Evolutionary conservation across 2,888 invertebrate species (phyloP).

Genomic region (Thecocarcelia acutangulata): DNA sequence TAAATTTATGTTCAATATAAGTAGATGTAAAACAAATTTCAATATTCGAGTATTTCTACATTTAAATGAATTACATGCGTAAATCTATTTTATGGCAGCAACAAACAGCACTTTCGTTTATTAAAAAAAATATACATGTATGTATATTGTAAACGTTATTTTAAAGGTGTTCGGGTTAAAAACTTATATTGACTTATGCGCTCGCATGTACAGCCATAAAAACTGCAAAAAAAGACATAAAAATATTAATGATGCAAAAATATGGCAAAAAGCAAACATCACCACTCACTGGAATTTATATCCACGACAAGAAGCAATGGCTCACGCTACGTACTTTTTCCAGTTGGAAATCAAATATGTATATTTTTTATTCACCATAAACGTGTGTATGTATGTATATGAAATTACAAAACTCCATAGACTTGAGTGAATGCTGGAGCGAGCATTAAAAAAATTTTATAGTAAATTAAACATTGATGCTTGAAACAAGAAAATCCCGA

Average conservation of each 20-base stretch:
- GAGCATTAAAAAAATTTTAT: background rate
- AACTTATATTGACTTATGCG: slow-evolving; percentile 58
- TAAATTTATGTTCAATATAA: too few species aligned
- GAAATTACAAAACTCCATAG: too few species aligned
- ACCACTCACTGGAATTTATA: slow-evolving; percentile 36
- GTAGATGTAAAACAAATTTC: background rate
- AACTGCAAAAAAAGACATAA: slow-evolving; percentile 52
- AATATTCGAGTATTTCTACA: background rate
- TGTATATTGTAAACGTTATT: slow-evolving; percentile 51
- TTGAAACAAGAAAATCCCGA: background rate
- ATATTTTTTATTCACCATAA: too few species aligned
- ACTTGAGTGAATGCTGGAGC: too few species aligned
- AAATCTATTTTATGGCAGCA: slow-evolving; percentile 39
- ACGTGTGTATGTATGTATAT: background rate
- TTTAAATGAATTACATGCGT: slow-evolving; percentile 40
- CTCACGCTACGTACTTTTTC: too few species aligned
- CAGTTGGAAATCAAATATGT: too few species aligned
- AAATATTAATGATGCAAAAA: slow-evolving; percentile 69
- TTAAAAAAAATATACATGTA: slow-evolving; percentile 53
- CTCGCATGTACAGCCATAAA: slow-evolving; percentile 41
- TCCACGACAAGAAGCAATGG: background rate
- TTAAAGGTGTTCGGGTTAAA: slow-evolving; percentile 29
- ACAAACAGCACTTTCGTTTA: slow-evolving; percentile 69
- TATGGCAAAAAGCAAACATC: slow-evolving; percentile 42
- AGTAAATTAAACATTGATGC: slow-evolving; percentile 14